These are phyloP conservation scores for Cyanocitta stelleri DNA, from an alignment of 2,113 vertebrate genomes.

Conservation along the genomic window DNA sequence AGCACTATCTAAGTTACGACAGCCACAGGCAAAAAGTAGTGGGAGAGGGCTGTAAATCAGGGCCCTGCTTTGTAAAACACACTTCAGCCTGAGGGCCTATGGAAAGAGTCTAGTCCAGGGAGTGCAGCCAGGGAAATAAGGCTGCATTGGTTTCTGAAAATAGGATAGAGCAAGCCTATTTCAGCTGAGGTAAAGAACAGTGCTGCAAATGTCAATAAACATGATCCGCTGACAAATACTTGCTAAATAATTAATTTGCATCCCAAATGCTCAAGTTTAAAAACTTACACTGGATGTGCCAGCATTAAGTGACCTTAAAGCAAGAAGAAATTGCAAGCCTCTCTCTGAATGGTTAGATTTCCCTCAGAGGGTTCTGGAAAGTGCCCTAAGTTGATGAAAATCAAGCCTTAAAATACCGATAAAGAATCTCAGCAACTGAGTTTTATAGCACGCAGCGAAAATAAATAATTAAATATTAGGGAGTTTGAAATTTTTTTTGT, in stretches of 20 bases:
- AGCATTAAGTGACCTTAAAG: not conserved
- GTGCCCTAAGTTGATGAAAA: not conserved
- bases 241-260: not conserved
- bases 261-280: not conserved
- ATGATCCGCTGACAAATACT: not conserved
- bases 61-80: not conserved
- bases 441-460: not conserved
- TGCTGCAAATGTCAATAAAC: not conserved
- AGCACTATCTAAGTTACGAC: not conserved
- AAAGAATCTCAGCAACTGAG: not conserved
- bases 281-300: not conserved
- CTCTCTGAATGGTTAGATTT: not conserved
- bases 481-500: not conserved
- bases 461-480: conserved; percentile 1
- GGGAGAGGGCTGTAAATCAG: not conserved
- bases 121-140: not conserved
- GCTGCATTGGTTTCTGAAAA: not conserved
- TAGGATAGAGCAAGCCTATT: not conserved
- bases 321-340: not conserved
- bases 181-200: not conserved
- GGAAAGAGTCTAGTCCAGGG: not conserved
- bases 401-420: not conserved
- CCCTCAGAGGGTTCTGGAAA: not conserved
- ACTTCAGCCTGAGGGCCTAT: not conserved
- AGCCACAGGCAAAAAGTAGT: not conserved